phyloP scores from a whole-genome alignment of 2,888 invertebrate species.

The Cotesia congregata region DNA sequence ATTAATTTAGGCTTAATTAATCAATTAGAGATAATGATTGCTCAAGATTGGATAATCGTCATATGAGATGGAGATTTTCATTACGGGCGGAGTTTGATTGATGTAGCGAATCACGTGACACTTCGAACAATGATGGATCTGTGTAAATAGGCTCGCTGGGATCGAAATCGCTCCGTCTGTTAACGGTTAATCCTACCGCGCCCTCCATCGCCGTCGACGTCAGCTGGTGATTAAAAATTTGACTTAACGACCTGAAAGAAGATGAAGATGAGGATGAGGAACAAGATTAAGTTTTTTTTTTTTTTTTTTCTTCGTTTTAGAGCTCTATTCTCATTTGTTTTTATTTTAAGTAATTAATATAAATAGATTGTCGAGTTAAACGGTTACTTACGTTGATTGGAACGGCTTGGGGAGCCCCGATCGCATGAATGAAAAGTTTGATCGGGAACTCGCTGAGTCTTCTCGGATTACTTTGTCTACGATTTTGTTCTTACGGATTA shows the following conservation, averaged over 20 bases:
- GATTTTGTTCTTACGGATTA: conserved; percentile 72
- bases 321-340: background rate
- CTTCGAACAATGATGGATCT: conserved; percentile 90
- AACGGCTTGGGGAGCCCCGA: conserved; percentile 67
- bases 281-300: conserved; percentile 45
- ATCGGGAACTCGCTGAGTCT: conserved; percentile 59
- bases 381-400: conserved; percentile 61
- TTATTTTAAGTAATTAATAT: background rate
- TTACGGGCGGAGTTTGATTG: conserved; percentile 72
- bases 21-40: conserved; percentile 3
- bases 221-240: conserved; percentile 62
- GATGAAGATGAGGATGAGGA: conserved; percentile 23
- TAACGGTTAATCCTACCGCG: conserved; percentile 71
- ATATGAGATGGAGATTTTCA: conserved; percentile 66
- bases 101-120: conserved; percentile 81
- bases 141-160: conserved; percentile 95
- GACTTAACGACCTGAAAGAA: conserved; percentile 59
- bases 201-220: conserved; percentile 71
- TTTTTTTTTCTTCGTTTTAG: conserved; percentile 2
- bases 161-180: conserved; percentile 78
- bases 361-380: conserved; percentile 2
- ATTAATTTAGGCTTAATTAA: background rate
- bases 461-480: conserved; percentile 60
- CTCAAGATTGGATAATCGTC: conserved; percentile 31
- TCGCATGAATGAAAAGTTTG: conserved; percentile 69